Base-by-base conservation (phyloP, 2,888 invertebrate genomes). In the Drosophila anomalata region DNA sequence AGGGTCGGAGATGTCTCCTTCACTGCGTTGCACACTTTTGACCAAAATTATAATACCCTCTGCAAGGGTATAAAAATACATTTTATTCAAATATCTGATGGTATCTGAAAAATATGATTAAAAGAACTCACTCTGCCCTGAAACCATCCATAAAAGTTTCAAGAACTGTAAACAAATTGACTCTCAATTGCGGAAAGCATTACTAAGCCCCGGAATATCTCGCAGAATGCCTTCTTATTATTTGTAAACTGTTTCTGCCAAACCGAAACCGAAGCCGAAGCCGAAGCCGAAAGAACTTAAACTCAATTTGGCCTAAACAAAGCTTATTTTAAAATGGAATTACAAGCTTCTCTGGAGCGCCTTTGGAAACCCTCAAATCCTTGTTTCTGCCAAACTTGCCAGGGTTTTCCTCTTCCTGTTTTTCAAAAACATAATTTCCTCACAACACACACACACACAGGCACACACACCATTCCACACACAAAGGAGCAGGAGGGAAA, bases 371-470 rank as follows among this genome's bases (percentile, higher is more conserved):
- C 29, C 36, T 14, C 24, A 2, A 39, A 22, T 44, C 7, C 36
- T 39, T 42, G 33, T 14, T n/a, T 4, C n/a, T 44, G 56, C 14
- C 2, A 60, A 63, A 52, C 53, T 65, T 52, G 50, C 65, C 63
- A 51, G 52, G 63, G 65, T 65, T 63, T 65, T 65, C 53, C 67
- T 65, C 67, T 65, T 29, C 29, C 29, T 29, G 29, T 29, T 29
- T 67, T 67, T 56, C 42, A 51, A 51, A 65, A 59, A 60, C 68
- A 71, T 71, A 78, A 75, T 73, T 81, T 73, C 82, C 78, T 59
- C 68, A 44, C 39, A 50, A 61, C 58, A 52, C 31, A 55, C 33
- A 44, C 41, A 66, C 41, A 65, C 46, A 50, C n/a, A 56, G 22
- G 22, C 26, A 51, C 33, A 68, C 36, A 36, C 36, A n/a, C 36